Conservation (phyloP, 2,888 invertebrate genomes). For the Temnothorax rugatulus region DNA sequence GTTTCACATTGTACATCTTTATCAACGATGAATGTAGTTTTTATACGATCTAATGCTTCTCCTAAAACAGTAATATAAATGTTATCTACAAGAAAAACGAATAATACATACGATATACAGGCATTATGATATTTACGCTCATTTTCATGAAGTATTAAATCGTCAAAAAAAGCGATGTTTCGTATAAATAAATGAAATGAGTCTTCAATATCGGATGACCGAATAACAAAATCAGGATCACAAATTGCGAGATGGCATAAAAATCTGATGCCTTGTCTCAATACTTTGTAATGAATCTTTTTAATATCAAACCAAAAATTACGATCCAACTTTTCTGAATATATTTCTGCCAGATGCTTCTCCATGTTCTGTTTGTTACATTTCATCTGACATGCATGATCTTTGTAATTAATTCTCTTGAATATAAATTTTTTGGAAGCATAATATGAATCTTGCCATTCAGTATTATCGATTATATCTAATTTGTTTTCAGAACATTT, state of each 20-base stretch:
- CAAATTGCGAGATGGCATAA: slow-evolving; percentile 80
- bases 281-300: slow-evolving; percentile 74
- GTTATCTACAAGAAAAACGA: background rate
- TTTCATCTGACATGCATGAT: background rate
- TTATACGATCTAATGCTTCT: slow-evolving; percentile 79
- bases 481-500: slow-evolving; percentile 79
- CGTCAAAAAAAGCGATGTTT: slow-evolving; percentile 74
- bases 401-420: slow-evolving; percentile 64
- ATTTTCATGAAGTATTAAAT: slow-evolving; percentile 77
- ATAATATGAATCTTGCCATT: slow-evolving; percentile 34
- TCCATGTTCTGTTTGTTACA: slow-evolving; percentile 2
- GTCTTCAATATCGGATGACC: slow-evolving; percentile 79
- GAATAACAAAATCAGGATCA: slow-evolving; percentile 80
- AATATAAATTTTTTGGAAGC: slow-evolving; percentile 48
- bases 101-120: slow-evolving; percentile 32
- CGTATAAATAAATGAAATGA: slow-evolving; percentile 80
- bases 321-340: slow-evolving; percentile 63
- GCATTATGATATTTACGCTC: slow-evolving; percentile 78
- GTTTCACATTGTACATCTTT: slow-evolving; percentile 67
- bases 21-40: slow-evolving; percentile 77
- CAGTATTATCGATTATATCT: slow-evolving; percentile 23
- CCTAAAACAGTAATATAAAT: slow-evolving; percentile 68
- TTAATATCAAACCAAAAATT: slow-evolving; percentile 75
- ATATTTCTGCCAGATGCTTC: slow-evolving; percentile 37
- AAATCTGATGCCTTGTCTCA: slow-evolving; percentile 81